Evolutionary conservation across 2,888 invertebrate species (phyloP).

Genomic region (Synergus itoensis): DNA sequence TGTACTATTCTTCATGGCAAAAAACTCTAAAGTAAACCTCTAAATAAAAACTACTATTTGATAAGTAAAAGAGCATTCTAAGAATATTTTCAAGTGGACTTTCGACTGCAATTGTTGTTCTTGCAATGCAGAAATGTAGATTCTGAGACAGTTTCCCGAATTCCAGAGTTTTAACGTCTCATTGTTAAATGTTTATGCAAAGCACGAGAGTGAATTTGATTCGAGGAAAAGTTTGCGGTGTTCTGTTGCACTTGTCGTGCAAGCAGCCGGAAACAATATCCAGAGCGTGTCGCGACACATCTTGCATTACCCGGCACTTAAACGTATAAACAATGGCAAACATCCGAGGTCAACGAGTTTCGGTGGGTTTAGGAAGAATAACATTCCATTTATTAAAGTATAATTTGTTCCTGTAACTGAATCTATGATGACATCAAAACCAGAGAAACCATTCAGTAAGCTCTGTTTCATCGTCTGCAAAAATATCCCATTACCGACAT

Average conservation of each 20-base stretch:
- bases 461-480: too few species aligned
- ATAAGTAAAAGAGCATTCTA: too few species aligned
- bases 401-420: constrained; percentile 16
- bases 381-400: constrained; percentile 45
- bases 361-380: constrained; percentile 49
- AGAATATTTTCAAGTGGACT: too few species aligned
- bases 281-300: constrained; percentile 68
- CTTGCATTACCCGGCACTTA: constrained; percentile 61
- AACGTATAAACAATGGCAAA: constrained; percentile 50
- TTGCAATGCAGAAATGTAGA: background rate
- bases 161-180: background rate
- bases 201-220: constrained; percentile 29
- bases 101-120: background rate
- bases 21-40: too few species aligned
- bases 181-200: background rate
- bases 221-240: constrained; percentile 46
- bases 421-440: background rate
- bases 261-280: constrained; percentile 67
- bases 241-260: constrained; percentile 64
- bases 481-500: too few species aligned
- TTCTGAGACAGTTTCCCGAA: background rate
- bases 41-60: too few species aligned
- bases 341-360: constrained; percentile 56
- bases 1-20: too few species aligned
- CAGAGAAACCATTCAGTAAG: background rate